These are phyloP conservation scores for Philopotamus ludificatus DNA, from an alignment of 1,140 invertebrate genomes.

Conservation along the genomic window DNA sequence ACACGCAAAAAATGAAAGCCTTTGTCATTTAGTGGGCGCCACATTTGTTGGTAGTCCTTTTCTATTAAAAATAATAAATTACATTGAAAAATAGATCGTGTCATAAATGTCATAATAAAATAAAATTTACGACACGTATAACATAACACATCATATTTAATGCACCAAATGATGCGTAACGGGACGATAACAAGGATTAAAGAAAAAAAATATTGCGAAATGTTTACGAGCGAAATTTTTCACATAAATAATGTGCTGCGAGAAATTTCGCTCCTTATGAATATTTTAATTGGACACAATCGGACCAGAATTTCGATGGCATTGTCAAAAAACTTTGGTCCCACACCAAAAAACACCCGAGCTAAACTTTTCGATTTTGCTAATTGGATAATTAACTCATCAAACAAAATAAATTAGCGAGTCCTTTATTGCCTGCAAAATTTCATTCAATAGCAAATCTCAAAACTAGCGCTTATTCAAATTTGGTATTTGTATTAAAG, in stretches of 20 bases:
- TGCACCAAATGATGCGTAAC: neutral
- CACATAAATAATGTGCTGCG: conserved; percentile 1
- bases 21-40: no score
- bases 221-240: neutral
- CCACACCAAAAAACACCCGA: neutral
- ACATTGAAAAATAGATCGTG: neutral
- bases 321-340: conserved; percentile 22
- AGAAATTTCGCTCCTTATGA: neutral
- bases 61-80: no score
- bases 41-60: no score
- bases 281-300: conserved; percentile 4
- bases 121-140: neutral
- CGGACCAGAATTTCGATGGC: conserved; percentile 3
- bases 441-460: neutral
- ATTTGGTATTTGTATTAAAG: neutral
- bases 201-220: neutral
- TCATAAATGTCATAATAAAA: neutral
- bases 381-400: conserved; percentile 35
- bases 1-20: no score
- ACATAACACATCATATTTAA: neutral
- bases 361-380: conserved; percentile 7
- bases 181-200: neutral
- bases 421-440: neutral
- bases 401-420: conserved; percentile 33
- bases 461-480: no score